These are phyloP conservation scores for Taenioides sp. DNA, from an alignment of 2,797 vertebrate species.

Conservation along the genomic window DNA sequence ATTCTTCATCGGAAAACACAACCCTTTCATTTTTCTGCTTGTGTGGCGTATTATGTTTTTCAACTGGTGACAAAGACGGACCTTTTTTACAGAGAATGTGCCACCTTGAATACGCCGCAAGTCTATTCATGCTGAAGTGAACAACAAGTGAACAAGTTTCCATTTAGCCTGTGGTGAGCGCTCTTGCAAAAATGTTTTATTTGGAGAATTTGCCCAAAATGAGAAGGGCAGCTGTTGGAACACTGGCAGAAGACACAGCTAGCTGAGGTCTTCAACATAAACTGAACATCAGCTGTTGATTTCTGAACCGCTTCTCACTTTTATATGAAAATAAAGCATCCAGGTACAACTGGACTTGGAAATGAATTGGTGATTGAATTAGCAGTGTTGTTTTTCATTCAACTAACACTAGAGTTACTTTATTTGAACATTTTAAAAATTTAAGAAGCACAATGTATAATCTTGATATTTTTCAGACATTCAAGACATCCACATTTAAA, in stretches of 20 bases:
- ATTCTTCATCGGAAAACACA: background rate
- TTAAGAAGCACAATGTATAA: too few species aligned
- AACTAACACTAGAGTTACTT: background rate
- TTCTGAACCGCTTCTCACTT: background rate
- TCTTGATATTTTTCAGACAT: too few species aligned
- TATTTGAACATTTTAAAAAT: too few species aligned
- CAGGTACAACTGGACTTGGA: background rate
- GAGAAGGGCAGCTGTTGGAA: conserved; percentile 15
- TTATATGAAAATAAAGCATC: background rate
- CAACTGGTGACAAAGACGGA: background rate
- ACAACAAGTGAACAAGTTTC: conserved; percentile 8
- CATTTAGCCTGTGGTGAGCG: background rate
- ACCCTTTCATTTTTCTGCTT: conserved; percentile 7
- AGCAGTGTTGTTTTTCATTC: background rate
- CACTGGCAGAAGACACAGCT: background rate
- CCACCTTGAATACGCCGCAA: background rate
- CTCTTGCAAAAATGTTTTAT: background rate
- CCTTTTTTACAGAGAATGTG: background rate
- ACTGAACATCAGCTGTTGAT: background rate
- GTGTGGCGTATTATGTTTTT: conserved; percentile 11
- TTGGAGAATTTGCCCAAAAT: conserved; percentile 8
- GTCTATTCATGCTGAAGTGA: background rate
- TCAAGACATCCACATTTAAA: too few species aligned
- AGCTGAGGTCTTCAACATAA: background rate
- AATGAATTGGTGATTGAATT: background rate